phyloP scores from a whole-genome alignment of 2,888 invertebrate genomes.

The Rotaria magnacalcarata region DNA sequence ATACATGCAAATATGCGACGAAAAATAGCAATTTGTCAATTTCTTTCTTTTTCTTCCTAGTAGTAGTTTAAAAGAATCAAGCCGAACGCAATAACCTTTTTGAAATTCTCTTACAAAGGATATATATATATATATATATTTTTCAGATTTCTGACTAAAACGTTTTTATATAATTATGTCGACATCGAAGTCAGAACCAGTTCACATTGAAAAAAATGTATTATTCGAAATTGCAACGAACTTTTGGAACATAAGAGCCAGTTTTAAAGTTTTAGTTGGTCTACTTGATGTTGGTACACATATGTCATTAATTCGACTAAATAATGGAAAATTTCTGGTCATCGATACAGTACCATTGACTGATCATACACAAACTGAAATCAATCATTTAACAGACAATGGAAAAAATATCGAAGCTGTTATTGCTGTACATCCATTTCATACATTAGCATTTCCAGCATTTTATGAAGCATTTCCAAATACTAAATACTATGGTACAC shows the following conservation, averaged over 20 bases:
- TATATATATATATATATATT: too few relatives aligned
- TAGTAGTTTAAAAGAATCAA: too few relatives aligned
- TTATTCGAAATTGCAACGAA: not conserved
- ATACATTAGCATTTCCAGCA: constrained; percentile 31
- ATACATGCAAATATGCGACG: too few relatives aligned
- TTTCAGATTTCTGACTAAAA: too few relatives aligned
- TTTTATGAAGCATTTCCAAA: constrained; percentile 19
- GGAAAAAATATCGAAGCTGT: not conserved
- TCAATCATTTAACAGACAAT: not conserved
- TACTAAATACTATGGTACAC: not conserved
- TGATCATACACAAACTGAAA: not conserved
- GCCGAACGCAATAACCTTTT: too few relatives aligned
- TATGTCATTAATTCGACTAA: constrained; percentile 26
- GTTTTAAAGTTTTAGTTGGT: not conserved
- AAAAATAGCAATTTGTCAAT: too few relatives aligned
- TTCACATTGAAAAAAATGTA: not conserved
- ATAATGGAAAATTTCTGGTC: constrained; percentile 8
- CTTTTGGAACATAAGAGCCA: not conserved
- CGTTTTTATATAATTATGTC: not conserved
- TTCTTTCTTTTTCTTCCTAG: too few relatives aligned
- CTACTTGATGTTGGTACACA: not conserved
- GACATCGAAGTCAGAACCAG: not conserved
- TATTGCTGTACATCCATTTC: constrained; percentile 29
- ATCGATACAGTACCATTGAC: not conserved
- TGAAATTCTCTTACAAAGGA: too few relatives aligned